These are phyloP conservation scores for Nematolebias whitei DNA, from an alignment of 2,113 vertebrate genomes.

Conservation along the genomic window DNA sequence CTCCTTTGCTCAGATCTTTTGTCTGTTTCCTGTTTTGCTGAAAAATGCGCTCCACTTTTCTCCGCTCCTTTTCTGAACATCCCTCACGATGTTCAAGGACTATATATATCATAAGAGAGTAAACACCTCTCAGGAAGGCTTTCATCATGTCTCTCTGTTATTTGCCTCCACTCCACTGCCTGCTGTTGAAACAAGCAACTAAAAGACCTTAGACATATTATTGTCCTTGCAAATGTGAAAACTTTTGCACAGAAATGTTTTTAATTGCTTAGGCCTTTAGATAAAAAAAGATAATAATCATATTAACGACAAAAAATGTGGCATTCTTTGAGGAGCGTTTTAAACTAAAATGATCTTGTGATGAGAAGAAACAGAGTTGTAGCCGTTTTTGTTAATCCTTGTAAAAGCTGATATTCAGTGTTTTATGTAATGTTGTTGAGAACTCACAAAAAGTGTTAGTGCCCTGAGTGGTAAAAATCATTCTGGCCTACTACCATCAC, in stretches of 20 bases:
- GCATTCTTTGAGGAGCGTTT: too few species aligned
- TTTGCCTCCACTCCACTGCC: conserved; percentile 6
- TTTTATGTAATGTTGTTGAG: too few species aligned
- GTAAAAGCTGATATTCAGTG: too few species aligned
- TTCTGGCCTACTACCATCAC: too few species aligned
- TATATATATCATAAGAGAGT: conserved; percentile 44
- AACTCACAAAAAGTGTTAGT: too few species aligned
- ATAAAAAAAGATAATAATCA: neutral
- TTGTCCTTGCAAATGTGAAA: conserved; percentile 16
- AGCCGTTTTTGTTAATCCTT: too few species aligned
- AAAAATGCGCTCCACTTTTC: conserved; percentile 36
- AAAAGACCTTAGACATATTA: conserved; percentile 6
- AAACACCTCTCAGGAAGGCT: conserved; percentile 36
- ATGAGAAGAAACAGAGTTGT: too few species aligned
- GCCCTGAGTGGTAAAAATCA: too few species aligned
- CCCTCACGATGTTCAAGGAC: conserved; percentile 33
- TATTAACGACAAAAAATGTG: too few species aligned
- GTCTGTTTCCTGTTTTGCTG: conserved; percentile 11
- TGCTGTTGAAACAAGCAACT: conserved; percentile 30
- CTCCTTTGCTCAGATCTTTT: conserved; percentile 41
- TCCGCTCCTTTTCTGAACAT: conserved; percentile 11
- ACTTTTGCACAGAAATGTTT: conserved; percentile 13
- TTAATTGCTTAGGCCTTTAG: conserved; percentile 7
- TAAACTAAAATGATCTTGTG: too few species aligned
- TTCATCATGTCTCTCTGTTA: conserved; percentile 28